Evolutionary conservation across 2,797 vertebrate species (phyloP).

Genomic region (Anguilla megastoma): DNA sequence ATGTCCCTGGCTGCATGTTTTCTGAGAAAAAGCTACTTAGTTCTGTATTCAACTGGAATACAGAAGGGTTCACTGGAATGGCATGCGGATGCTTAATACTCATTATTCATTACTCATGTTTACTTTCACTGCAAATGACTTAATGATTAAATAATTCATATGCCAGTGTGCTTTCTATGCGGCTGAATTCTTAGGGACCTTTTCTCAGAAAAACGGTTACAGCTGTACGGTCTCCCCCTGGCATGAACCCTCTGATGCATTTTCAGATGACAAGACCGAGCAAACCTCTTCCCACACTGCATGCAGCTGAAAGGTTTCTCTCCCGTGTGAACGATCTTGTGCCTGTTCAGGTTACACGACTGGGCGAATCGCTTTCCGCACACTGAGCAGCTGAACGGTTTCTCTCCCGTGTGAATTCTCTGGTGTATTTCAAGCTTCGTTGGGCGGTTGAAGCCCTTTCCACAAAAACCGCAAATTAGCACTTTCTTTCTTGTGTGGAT

Average conservation of each 20-base stretch:
- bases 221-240: background rate
- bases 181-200: background rate
- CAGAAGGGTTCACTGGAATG: background rate
- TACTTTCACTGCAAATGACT: background rate
- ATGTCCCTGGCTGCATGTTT: background rate
- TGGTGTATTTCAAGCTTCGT: slow-evolving; percentile 65
- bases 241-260: slow-evolving; percentile 3
- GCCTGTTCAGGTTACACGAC: slow-evolving; percentile 12
- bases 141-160: background rate
- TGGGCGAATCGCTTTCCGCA: slow-evolving; percentile 16
- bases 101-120: background rate
- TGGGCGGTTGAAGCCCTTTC: slow-evolving; percentile 58
- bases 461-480: slow-evolving; percentile 59
- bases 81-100: background rate
- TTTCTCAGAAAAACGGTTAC: background rate
- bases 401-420: slow-evolving; percentile 65
- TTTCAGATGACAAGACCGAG: slow-evolving; percentile 1
- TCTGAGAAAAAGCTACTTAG: background rate
- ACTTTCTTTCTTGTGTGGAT: background rate
- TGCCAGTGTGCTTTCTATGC: background rate
- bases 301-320: slow-evolving; percentile 2
- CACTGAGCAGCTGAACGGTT: slow-evolving; percentile 55
- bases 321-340: slow-evolving; percentile 22
- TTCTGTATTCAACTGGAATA: background rate
- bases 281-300: background rate